phyloP scores from a whole-genome alignment of 2,888 invertebrate species.

The Crepidodera aurea region DNA sequence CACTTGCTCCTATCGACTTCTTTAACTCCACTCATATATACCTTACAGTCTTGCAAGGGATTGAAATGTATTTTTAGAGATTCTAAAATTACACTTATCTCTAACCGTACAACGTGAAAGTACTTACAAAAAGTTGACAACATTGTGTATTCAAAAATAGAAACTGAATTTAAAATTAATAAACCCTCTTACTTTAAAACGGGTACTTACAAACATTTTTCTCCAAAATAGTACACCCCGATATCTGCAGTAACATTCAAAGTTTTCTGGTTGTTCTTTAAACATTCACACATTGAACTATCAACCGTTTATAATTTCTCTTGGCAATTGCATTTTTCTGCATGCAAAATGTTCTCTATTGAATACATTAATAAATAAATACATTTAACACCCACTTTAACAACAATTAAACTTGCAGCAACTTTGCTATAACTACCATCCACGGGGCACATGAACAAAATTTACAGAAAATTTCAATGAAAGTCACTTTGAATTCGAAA shows the following conservation, averaged over 20 bases:
- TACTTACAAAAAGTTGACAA: constrained; percentile 19
- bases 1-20: not conserved
- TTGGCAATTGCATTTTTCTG: constrained; percentile 37
- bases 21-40: not conserved
- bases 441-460: constrained; percentile 36
- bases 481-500: constrained; percentile 14
- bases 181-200: not conserved
- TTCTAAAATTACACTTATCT: constrained; percentile 23
- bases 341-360: constrained; percentile 36
- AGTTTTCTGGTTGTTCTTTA: constrained; percentile 22
- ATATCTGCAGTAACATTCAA: not conserved
- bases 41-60: not conserved
- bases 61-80: constrained; percentile 19
- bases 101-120: not conserved
- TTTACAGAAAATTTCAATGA: constrained; percentile 32
- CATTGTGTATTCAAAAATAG: constrained; percentile 14
- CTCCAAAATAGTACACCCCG: not conserved
- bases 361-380: constrained; percentile 47
- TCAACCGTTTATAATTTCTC: constrained; percentile 34
- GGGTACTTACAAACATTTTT: constrained; percentile 25
- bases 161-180: constrained; percentile 10
- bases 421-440: constrained; percentile 12
- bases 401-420: constrained; percentile 38
- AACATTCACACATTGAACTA: constrained; percentile 26
- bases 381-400: constrained; percentile 44